Evolutionary conservation across 2,888 invertebrate species (phyloP).

Genomic region (Syrista parreyssii): DNA sequence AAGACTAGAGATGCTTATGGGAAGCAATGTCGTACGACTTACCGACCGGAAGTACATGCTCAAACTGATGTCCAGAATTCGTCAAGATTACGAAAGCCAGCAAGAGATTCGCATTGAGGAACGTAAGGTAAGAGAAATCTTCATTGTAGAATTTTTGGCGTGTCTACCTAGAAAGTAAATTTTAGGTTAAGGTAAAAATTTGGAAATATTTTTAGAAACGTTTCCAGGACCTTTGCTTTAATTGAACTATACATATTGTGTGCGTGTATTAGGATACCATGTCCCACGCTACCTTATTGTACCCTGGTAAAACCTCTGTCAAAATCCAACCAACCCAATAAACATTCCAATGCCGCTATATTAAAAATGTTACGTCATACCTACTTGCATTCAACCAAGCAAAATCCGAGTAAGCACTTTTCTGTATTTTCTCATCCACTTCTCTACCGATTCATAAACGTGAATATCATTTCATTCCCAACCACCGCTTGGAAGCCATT

Average conservation of each 20-base stretch:
- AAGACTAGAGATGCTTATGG: slow-evolving; percentile 78
- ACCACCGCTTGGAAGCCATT: background rate
- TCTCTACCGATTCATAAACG: background rate
- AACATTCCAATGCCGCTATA: background rate
- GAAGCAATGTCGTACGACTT: slow-evolving; percentile 74
- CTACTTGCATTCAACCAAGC: background rate
- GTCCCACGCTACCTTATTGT: background rate
- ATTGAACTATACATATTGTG: background rate
- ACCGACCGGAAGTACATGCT: slow-evolving; percentile 78
- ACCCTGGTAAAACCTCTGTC: background rate
- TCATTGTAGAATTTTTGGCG: slow-evolving; percentile 3
- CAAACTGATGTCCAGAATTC: slow-evolving; percentile 72
- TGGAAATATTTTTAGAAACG: background rate
- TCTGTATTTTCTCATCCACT: background rate
- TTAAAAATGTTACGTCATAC: background rate
- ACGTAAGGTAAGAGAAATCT: slow-evolving; percentile 70
- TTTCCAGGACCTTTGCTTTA: background rate
- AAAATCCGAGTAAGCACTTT: background rate
- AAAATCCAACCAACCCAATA: background rate
- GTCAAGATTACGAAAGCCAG: slow-evolving; percentile 73
- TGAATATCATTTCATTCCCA: background rate
- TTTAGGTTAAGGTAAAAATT: background rate
- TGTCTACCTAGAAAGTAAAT: background rate
- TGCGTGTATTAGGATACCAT: background rate
- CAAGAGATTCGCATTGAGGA: slow-evolving; percentile 74